These are phyloP conservation scores for Drosophila mayaguana DNA, from an alignment of 2,888 invertebrate genomes.

Conservation along the genomic window DNA sequence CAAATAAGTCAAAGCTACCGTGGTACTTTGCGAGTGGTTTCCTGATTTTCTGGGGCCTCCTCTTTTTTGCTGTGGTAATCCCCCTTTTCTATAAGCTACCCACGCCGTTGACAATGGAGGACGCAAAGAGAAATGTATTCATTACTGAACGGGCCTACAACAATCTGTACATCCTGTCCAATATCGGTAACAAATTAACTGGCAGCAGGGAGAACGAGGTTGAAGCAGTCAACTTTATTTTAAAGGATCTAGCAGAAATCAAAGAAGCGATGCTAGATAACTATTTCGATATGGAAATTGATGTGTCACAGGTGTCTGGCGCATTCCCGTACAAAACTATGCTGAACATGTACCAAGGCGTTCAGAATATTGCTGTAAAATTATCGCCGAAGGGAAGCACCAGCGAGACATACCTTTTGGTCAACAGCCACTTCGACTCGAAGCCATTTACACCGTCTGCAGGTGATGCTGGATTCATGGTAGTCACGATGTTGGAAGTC, in stretches of 20 bases:
- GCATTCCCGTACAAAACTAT: conserved; percentile 55
- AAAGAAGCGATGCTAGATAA: conserved; percentile 60
- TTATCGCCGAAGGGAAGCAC: conserved; percentile 64
- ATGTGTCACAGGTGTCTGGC: conserved; percentile 76
- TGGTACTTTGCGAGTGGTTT: conserved; percentile 69
- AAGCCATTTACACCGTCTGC: conserved; percentile 91
- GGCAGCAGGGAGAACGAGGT: conserved; percentile 91
- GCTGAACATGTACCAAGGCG: conserved; percentile 74
- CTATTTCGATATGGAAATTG: conserved; percentile 75
- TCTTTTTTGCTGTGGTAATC: conserved; percentile 61
- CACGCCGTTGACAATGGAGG: conserved; percentile 51
- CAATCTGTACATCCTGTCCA: conserved; percentile 40
- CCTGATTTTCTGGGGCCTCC: conserved; percentile 62
- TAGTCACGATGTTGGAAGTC: conserved; percentile 88
- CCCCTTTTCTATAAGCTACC: conserved; percentile 64
- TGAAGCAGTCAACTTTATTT: conserved; percentile 86
- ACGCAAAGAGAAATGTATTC: conserved; percentile 85
- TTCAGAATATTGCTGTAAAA: conserved; percentile 83
- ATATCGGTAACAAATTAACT: conserved; percentile 76
- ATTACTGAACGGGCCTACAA: conserved; percentile 88
- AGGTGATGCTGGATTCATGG: conserved; percentile 86
- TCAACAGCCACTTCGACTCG: conserved; percentile 95
- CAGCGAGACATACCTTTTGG: conserved; percentile 85
- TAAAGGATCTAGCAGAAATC: conserved; percentile 66
- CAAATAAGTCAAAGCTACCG: conserved; percentile 29